Evolutionary conservation across 1,140 invertebrate species (phyloP).

Genomic region (Macrotrachela quadricornifera): DNA sequence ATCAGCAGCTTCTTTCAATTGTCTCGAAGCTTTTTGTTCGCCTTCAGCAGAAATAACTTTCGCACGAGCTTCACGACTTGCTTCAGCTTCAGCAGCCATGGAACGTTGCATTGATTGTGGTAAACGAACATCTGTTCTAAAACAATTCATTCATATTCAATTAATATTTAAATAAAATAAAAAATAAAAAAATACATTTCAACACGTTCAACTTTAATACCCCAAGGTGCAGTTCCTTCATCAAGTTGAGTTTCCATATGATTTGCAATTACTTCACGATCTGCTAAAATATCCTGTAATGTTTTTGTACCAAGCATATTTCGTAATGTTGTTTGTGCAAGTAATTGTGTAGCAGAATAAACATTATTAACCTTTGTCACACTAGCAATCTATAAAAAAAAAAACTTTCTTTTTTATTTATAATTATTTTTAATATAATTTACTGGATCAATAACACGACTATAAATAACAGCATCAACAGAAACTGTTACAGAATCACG

Average conservation of each 20-base stretch:
- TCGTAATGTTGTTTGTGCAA: slow-evolving; percentile 7
- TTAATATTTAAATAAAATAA: neutral
- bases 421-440: slow-evolving; percentile 2
- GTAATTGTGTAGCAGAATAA: neutral
- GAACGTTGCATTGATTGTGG: slow-evolving; percentile 18
- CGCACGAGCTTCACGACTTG: slow-evolving; percentile 19
- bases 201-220: neutral
- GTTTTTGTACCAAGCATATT: slow-evolving; percentile 3
- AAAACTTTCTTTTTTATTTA: neutral
- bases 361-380: slow-evolving; percentile 5
- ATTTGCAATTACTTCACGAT: neutral
- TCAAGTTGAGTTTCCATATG: neutral
- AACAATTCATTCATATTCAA: slow-evolving; percentile 4
- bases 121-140: slow-evolving; percentile 13
- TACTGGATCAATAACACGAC: slow-evolving; percentile 2
- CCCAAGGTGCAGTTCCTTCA: neutral
- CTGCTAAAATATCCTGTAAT: slow-evolving; percentile 4
- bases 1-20: slow-evolving; percentile 6
- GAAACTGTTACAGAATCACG: slow-evolving; percentile 9
- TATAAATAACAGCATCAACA: slow-evolving; percentile 8
- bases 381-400: neutral
- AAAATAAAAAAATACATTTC: slow-evolving; percentile 5
- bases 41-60: slow-evolving; percentile 13
- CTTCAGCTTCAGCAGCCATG: slow-evolving; percentile 25
- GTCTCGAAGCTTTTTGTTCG: slow-evolving; percentile 5